Conservation (phyloP, 2,113 vertebrate species). For the Muntiacus muntjak region DNA sequence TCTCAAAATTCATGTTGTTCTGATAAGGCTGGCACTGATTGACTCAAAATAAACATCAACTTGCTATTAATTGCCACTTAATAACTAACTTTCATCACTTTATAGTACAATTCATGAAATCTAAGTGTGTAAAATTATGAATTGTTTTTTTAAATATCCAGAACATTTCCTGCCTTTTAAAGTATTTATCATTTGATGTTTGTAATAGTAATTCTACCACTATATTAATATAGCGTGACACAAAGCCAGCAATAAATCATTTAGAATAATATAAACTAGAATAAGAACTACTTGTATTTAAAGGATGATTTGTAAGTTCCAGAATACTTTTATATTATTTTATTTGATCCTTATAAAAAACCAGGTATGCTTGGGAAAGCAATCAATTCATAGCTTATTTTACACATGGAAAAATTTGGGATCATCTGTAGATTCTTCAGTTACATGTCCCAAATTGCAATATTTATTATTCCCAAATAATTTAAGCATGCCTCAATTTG, state of each 20-base stretch:
- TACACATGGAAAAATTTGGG: background rate
- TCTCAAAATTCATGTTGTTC: background rate
- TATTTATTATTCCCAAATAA: background rate
- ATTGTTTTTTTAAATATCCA: background rate
- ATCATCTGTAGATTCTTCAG: background rate
- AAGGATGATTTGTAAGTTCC: background rate
- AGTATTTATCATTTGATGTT: background rate
- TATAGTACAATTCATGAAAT: background rate
- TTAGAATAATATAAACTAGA: background rate
- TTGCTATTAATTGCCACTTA: background rate
- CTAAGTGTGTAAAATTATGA: background rate
- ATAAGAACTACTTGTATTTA: background rate
- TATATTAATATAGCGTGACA: background rate
- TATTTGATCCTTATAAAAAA: background rate
- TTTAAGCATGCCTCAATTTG: background rate
- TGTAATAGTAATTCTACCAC: background rate
- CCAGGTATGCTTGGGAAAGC: background rate
- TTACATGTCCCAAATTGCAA: background rate
- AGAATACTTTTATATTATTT: background rate
- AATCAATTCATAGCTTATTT: background rate
- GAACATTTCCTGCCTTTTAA: background rate
- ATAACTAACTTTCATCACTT: background rate
- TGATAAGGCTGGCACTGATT: background rate
- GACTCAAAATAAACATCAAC: background rate
- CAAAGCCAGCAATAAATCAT: background rate